These are phyloP conservation scores for Platycercus adscitus DNA, from an alignment of 2,113 vertebrate genomes.

Conservation along the genomic window DNA sequence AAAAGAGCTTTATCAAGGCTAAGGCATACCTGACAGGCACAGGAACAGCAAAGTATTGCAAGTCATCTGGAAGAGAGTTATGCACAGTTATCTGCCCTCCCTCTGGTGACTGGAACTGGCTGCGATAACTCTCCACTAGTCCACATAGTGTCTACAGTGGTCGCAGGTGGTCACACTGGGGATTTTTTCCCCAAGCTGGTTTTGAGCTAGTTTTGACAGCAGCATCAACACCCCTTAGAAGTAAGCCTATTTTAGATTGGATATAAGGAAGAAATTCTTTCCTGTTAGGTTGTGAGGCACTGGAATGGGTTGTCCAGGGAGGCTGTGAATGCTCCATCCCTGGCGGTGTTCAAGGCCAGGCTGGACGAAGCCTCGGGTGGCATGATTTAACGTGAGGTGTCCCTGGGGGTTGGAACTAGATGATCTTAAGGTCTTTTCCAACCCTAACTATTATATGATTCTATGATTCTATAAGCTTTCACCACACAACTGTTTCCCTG, in stretches of 20 bases:
- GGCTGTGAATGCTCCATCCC: no score
- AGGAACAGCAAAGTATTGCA: not conserved
- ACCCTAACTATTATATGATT: no score
- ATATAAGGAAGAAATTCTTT: no score
- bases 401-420: no score
- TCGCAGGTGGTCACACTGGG: not conserved
- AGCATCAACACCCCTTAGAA: not conserved
- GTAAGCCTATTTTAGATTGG: not conserved
- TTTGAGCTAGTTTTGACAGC: not conserved
- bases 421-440: no score
- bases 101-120: not conserved
- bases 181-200: not conserved
- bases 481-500: not conserved
- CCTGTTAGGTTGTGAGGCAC: no score
- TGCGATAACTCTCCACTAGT: not conserved
- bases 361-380: no score
- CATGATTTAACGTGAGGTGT: no score
- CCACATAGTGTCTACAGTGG: not conserved
- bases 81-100: not conserved
- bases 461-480: not conserved
- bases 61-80: not conserved
- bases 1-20: not conserved
- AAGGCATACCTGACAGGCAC: not conserved
- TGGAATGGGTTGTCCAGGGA: no score
- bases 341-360: no score